Percentiles rank a stretch among this genome's conserved stretches.
Conservation (phyloP, 1,140 invertebrate genomes). For the Drosophila sechellia region DNA sequence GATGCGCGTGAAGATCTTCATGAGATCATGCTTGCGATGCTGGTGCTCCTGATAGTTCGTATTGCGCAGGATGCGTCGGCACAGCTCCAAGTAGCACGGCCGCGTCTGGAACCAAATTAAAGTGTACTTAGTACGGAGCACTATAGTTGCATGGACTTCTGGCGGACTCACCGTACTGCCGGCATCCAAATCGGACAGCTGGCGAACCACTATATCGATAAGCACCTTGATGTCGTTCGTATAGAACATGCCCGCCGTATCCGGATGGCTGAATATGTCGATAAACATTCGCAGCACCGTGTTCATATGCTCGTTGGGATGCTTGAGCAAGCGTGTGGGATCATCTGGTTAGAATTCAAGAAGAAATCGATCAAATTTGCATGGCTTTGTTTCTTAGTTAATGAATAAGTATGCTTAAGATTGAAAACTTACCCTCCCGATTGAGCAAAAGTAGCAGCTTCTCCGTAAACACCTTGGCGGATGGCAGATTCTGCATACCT, state of each 20-base stretch:
- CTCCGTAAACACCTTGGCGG: slow-evolving; percentile 94
- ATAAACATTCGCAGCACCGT: slow-evolving; percentile 94
- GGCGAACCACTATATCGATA: slow-evolving; percentile 95
- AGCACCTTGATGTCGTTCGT: slow-evolving; percentile 97
- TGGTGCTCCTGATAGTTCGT: slow-evolving; percentile 90
- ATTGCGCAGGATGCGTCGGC: slow-evolving; percentile 90
- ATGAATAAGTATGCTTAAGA: neutral
- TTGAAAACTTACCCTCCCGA: slow-evolving; percentile 90
- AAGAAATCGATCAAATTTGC: neutral
- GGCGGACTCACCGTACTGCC: slow-evolving; percentile 90
- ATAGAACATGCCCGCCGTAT: slow-evolving; percentile 94
- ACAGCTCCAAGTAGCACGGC: slow-evolving; percentile 90
- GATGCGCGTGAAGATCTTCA: slow-evolving; percentile 92
- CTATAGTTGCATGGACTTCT: neutral
- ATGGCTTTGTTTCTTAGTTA: too few relatives aligned
- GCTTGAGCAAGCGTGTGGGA: slow-evolving; percentile 93
- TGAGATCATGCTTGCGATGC: slow-evolving; percentile 90
- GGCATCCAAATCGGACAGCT: slow-evolving; percentile 94
- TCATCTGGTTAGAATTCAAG: slow-evolving; percentile 88
- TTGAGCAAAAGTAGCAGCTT: slow-evolving; percentile 94
- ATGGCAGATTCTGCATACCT: slow-evolving; percentile 88
- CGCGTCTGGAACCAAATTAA: slow-evolving; percentile 86
- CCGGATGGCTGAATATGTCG: slow-evolving; percentile 91
- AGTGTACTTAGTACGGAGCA: neutral
- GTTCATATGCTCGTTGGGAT: slow-evolving; percentile 91